Conservation (phyloP, 2,888 invertebrate genomes). For the Catonia carolina region DNA sequence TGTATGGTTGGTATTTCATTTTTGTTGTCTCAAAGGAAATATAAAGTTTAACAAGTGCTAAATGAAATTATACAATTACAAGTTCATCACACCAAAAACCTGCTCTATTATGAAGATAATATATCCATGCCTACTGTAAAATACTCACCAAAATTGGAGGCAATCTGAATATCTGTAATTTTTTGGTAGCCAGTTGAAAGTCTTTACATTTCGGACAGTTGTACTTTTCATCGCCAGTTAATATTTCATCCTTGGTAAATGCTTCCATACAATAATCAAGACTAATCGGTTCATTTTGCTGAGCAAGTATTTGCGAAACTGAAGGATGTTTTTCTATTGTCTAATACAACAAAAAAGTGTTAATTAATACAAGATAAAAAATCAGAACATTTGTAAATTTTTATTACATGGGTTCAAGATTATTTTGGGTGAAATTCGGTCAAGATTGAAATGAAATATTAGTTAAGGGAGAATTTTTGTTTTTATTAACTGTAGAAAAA, state of each 20-base stretch:
- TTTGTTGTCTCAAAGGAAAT: too few species aligned
- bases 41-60: too few species aligned
- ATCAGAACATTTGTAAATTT: slow-evolving; percentile 3
- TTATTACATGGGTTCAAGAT: too few species aligned
- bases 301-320: slow-evolving; percentile 33
- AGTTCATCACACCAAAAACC: too few species aligned
- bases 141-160: slow-evolving; percentile 74
- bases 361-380: neutral
- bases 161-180: slow-evolving; percentile 83
- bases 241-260: slow-evolving; percentile 79
- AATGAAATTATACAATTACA: too few species aligned
- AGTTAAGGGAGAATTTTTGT: too few species aligned
- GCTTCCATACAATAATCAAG: slow-evolving; percentile 78
- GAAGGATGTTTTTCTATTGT: slow-evolving; percentile 6
- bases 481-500: too few species aligned
- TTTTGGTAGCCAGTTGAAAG: slow-evolving; percentile 80
- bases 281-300: slow-evolving; percentile 75
- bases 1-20: too few species aligned
- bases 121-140: too few species aligned
- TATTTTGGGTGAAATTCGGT: too few species aligned
- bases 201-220: slow-evolving; percentile 77
- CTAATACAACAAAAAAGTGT: slow-evolving; percentile 12
- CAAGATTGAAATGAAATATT: too few species aligned
- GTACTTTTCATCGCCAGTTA: slow-evolving; percentile 71
- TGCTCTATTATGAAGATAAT: too few species aligned